A percentile compares a stretch with the other conserved stretches of the same genome.
Evolutionary conservation across 2,797 vertebrate genomes (phyloP).

Genomic region (Pangasius krempfi): DNA sequence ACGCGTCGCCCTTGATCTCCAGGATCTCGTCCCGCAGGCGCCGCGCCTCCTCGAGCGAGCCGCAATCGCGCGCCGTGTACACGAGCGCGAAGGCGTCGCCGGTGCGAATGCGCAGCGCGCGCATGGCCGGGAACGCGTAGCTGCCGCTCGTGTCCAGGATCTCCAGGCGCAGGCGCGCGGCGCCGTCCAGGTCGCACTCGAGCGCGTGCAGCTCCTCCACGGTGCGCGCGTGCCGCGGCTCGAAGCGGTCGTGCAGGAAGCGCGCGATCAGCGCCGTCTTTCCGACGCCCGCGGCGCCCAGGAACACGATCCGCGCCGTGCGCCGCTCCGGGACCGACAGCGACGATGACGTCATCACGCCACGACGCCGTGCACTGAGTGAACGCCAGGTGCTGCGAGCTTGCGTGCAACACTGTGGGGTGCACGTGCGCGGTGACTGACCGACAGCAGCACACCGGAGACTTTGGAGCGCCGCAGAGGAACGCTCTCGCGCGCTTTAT

Average conservation of each 20-base stretch:
- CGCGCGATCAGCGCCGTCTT: constrained; percentile 76
- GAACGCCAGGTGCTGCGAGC: too few relatives aligned
- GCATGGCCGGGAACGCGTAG: constrained; percentile 80
- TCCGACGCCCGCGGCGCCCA: constrained; percentile 75
- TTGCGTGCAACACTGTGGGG: neutral
- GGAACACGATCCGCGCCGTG: constrained; percentile 67
- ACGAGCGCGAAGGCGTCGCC: constrained; percentile 75
- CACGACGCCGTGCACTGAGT: too few relatives aligned
- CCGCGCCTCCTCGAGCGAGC: constrained; percentile 70
- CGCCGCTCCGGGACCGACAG: constrained; percentile 50
- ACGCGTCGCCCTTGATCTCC: constrained; percentile 59
- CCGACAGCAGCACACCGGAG: too few relatives aligned
- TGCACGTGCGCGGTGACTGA: neutral
- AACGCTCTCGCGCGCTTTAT: neutral
- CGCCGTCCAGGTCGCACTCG: constrained; percentile 59
- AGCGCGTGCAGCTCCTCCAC: constrained; percentile 77
- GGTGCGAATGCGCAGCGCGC: constrained; percentile 74
- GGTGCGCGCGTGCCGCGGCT: constrained; percentile 71
- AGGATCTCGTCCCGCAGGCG: constrained; percentile 73
- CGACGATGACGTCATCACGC: constrained; percentile 20
- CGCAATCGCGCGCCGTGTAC: constrained; percentile 69
- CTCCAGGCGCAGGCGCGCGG: constrained; percentile 66
- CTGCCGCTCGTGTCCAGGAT: constrained; percentile 79
- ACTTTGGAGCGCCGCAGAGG: too few relatives aligned
- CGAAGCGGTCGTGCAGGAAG: constrained; percentile 71